Conservation (phyloP, 2,797 vertebrate species). For the Lagodon rhomboides region DNA sequence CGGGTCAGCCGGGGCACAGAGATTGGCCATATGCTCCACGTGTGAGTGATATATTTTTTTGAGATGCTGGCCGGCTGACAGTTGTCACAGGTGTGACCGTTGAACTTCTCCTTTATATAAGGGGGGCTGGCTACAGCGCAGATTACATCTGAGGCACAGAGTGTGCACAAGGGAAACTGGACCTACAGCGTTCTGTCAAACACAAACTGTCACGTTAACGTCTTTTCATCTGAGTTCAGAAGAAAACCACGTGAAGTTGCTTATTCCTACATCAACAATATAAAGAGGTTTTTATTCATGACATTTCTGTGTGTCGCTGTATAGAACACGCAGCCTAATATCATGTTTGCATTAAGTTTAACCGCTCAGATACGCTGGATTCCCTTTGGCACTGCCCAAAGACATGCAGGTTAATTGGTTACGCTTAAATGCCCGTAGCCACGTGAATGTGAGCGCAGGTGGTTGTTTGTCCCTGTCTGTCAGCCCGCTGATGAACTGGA, state of each 20-base stretch:
- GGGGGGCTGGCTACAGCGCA: slow-evolving; percentile 3
- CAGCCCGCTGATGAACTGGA: no score
- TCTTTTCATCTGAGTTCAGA: slow-evolving; percentile 5
- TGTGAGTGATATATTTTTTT: slow-evolving; percentile 40
- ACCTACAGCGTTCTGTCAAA: slow-evolving; percentile 11
- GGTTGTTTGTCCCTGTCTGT: no score
- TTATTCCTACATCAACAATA: no score
- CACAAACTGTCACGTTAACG: slow-evolving; percentile 9
- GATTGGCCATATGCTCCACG: slow-evolving; percentile 39
- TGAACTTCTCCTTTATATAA: slow-evolving; percentile 47
- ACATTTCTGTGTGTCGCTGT: not conserved
- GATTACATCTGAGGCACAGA: slow-evolving; percentile 9
- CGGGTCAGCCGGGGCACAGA: slow-evolving; percentile 27
- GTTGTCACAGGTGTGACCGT: slow-evolving; percentile 59
- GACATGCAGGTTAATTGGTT: no score
- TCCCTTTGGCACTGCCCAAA: no score
- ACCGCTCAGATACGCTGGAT: no score
- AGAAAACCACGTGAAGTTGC: not conserved
- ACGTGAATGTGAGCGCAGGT: no score
- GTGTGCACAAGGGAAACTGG: slow-evolving; percentile 19
- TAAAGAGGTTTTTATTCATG: not conserved
- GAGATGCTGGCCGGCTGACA: slow-evolving; percentile 43
- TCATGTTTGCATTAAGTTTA: not conserved
- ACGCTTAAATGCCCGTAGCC: no score
- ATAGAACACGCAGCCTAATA: not conserved